phyloP scores from a whole-genome alignment of 2,888 invertebrate species.

The Pristionchus japonicus region DNA sequence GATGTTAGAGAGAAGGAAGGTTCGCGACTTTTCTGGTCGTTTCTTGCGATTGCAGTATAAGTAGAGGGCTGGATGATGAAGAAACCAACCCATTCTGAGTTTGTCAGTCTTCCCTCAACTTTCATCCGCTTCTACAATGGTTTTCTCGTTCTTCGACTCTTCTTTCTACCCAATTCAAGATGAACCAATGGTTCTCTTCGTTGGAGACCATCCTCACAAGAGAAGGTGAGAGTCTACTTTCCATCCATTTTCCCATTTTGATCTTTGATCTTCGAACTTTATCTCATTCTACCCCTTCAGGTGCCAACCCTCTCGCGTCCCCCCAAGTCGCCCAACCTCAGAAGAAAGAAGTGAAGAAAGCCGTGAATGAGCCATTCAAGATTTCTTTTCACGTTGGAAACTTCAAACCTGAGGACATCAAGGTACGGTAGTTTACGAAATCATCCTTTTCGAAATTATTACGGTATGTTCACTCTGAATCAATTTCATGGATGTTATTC shows the following conservation, averaged over 20 bases:
- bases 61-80: not conserved
- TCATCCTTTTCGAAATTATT: too few relatives aligned
- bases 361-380: not conserved
- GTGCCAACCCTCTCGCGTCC: not conserved
- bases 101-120: not conserved
- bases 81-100: not conserved
- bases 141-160: constrained; percentile 29
- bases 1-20: not conserved
- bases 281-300: not conserved
- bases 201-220: constrained; percentile 4
- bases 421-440: not conserved
- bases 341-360: not conserved
- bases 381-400: constrained; percentile 38
- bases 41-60: constrained; percentile 4
- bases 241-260: not conserved
- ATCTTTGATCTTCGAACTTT: not conserved
- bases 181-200: constrained; percentile 18
- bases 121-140: not conserved
- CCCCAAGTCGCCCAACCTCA: not conserved
- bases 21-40: constrained; percentile 41
- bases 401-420: constrained; percentile 47
- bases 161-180: not conserved
- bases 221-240: not conserved
- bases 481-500: too few relatives aligned
- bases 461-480: too few relatives aligned